Evolutionary conservation across 2,113 vertebrate genomes (phyloP).

Genomic region (Suncus etruscus): DNA sequence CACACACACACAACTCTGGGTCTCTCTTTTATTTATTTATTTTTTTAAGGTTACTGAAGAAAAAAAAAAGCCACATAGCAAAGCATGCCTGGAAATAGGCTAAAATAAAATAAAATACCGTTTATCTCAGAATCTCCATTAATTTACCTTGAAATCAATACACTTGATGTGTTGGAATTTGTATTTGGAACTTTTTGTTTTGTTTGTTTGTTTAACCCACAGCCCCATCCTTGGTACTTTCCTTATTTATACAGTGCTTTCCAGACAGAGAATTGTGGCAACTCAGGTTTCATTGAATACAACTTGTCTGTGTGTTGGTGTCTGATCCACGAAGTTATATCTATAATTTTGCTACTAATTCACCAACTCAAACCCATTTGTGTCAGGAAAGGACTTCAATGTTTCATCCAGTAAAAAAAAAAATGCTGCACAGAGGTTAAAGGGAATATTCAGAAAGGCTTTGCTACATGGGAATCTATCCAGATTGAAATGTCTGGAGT

Average conservation of each 20-base stretch:
- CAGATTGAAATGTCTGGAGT: neutral
- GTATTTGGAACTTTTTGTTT: neutral
- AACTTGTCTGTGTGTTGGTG: neutral
- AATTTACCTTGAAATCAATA: neutral
- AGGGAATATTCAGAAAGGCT: neutral
- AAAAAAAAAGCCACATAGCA: slow-evolving; percentile 11
- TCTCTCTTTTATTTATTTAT: neutral
- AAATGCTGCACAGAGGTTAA: neutral
- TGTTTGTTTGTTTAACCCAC: neutral
- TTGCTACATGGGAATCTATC: neutral
- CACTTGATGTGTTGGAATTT: neutral
- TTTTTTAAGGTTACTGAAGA: slow-evolving; percentile 25
- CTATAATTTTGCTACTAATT: neutral
- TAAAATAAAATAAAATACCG: neutral
- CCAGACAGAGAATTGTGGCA: neutral
- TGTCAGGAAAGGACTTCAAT: neutral
- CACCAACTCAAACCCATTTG: neutral
- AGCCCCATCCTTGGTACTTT: neutral
- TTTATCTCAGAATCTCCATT: neutral
- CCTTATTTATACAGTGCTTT: neutral
- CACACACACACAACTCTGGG: too few species aligned
- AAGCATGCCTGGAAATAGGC: neutral
- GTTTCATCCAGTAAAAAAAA: neutral
- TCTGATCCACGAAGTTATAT: slow-evolving; percentile 9
- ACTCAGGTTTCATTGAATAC: neutral